Evolutionary conservation across 2,797 vertebrate genomes (phyloP).

Genomic region (Petrocephalus schoutedeni): DNA sequence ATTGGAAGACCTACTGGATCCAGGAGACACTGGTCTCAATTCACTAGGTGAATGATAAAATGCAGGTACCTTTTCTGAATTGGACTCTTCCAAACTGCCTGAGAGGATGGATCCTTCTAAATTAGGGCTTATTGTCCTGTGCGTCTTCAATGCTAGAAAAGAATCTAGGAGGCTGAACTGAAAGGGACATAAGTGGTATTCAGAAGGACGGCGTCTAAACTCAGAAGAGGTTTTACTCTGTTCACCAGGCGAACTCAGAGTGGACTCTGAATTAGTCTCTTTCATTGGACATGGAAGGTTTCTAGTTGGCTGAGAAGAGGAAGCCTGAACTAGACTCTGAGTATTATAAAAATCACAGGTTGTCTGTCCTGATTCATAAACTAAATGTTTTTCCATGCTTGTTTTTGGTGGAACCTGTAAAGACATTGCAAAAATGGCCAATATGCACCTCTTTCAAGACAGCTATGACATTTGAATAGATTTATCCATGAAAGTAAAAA

Average conservation of each 20-base stretch:
- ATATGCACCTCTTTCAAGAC: background rate
- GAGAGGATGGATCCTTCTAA: slow-evolving; percentile 28
- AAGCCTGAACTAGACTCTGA: slow-evolving; percentile 20
- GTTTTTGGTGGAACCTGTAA: slow-evolving; percentile 53
- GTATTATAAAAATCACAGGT: slow-evolving; percentile 16
- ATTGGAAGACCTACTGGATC: slow-evolving; percentile 34
- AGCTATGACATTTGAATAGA: background rate
- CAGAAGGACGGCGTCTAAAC: background rate
- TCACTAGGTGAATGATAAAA: slow-evolving; percentile 21
- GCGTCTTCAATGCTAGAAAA: slow-evolving; percentile 38
- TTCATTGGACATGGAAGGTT: background rate
- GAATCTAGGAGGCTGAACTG: slow-evolving; percentile 41
- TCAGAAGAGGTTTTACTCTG: background rate
- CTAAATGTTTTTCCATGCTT: slow-evolving; percentile 29
- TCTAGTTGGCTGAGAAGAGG: slow-evolving; percentile 25
- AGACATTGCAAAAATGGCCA: slow-evolving; percentile 33
- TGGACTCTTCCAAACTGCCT: background rate
- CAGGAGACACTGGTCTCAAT: slow-evolving; percentile 42
- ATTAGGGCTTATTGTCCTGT: slow-evolving; percentile 54
- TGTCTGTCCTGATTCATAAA: slow-evolving; percentile 3
- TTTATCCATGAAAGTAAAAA: background rate
- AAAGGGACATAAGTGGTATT: slow-evolving; percentile 37
- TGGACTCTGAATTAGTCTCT: slow-evolving; percentile 23
- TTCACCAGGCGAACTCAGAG: background rate
- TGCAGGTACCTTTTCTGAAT: background rate